phyloP scores from a whole-genome alignment of 2,888 invertebrate genomes.

The Lamellibrachia columna region DNA sequence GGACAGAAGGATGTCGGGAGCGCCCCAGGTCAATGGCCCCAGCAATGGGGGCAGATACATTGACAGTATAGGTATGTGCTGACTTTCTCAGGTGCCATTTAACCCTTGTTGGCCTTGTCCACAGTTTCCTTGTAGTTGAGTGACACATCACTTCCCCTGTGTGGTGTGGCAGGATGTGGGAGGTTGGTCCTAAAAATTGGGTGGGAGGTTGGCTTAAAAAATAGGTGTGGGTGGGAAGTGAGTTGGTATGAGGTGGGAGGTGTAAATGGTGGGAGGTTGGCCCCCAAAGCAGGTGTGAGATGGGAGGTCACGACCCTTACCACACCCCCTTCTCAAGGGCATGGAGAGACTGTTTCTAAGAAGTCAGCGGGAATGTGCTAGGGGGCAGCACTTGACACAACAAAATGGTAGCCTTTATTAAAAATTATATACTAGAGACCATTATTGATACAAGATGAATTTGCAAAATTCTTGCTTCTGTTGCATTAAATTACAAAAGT shows the following conservation, averaged over 20 bases:
- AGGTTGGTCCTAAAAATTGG: too few species aligned
- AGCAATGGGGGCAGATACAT: constrained; percentile 58
- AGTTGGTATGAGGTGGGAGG: too few species aligned
- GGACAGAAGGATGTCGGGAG: constrained; percentile 20
- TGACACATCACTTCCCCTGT: background rate
- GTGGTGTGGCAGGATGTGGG: too few species aligned
- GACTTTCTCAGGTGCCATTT: background rate
- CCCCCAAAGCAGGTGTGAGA: too few species aligned
- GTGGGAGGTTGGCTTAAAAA: too few species aligned
- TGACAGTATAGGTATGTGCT: constrained; percentile 57
- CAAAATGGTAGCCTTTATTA: background rate
- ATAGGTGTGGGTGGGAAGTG: too few species aligned
- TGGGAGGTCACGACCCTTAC: too few species aligned
- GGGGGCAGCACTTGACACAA: background rate
- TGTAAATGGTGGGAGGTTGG: too few species aligned
- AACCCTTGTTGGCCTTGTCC: background rate
- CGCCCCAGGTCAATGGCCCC: constrained; percentile 56
- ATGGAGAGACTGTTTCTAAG: background rate
- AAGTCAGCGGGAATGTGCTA: background rate
- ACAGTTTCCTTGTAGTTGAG: background rate
- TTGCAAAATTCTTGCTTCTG: background rate
- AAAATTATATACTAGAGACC: background rate
- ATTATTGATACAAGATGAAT: background rate
- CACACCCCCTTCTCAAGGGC: too few species aligned
- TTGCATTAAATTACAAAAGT: background rate